Base-by-base conservation (phyloP, 1,140 invertebrate species). In the Araneus ventricosus region DNA sequence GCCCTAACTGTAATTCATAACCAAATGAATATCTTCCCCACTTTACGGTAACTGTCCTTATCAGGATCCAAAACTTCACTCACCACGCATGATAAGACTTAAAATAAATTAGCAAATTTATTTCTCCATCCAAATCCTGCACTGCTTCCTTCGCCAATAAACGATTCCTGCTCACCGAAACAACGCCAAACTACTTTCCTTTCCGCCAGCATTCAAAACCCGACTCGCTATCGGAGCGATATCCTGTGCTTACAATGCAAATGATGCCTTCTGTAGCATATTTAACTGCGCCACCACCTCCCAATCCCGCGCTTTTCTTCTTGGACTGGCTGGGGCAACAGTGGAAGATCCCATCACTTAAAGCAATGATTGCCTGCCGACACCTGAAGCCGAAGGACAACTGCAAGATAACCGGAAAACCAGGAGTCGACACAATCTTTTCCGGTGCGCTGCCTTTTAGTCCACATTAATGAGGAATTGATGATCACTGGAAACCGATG, bases 391-490 rank as follows among this genome's bases (percentile, higher is more conserved):
- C 63, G 45, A 45, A 30, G 39, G 75, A 22, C 57, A 45, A 90
- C 34, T 90, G 88, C 80, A 34, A 90, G 85, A 88, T 88, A 90
- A 90, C 88, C 88, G 88, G 88, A 90, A 90, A 90, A 90, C 70
- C 88, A 82, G 88, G 88, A 70, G 70, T 80, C 88, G 41, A 80
- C 88, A 80, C 88, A 80, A 80, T 90, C 88, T 90, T 90, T 90
- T 90, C 88, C 88, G 88, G 70, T 59, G 39, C 27, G 70, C 39
- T 59, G 85, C 27, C 67, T 70, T 52, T 30, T 22, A 39, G 88
- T 80, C 24, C 88, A n/a, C 88, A 80, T 90, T 90, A 90, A 90
- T 90, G 88, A 90, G 88, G 88, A 90, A 90, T 90, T 90, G 88
- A 90, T 90, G 88, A 90, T 90, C 70, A 30, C 39, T 8, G 45